A percentile compares a stretch with the other conserved stretches of the same genome.
Evolutionary conservation across 2,797 vertebrate species (phyloP).

Genomic region (Buphagus erythrorhynchus): DNA sequence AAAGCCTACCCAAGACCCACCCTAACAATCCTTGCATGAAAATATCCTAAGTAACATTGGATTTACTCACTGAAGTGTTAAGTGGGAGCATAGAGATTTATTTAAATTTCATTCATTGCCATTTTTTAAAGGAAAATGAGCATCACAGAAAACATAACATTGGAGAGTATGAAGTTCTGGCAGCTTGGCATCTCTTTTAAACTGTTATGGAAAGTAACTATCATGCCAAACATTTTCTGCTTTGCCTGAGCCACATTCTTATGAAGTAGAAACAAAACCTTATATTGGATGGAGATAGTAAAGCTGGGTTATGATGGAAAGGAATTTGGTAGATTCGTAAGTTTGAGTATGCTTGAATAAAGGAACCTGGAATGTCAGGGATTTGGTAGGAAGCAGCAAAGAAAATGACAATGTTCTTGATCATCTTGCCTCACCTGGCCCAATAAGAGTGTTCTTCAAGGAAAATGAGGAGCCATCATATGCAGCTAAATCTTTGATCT

Average conservation of each 20-base stretch:
- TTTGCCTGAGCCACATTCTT: neutral
- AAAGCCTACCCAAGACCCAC: rapidly evolving
- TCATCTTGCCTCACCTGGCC: neutral
- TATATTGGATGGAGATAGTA: neutral
- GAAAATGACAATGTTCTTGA: neutral
- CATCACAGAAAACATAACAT: neutral
- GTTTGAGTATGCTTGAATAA: neutral
- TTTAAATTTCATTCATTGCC: neutral
- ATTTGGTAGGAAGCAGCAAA: neutral
- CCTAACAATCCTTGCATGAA: neutral
- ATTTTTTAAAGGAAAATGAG: neutral
- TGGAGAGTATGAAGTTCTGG: neutral
- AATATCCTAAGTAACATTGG: neutral
- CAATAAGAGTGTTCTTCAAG: neutral
- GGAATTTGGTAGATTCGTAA: neutral
- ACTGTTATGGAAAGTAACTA: neutral
- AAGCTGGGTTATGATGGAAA: neutral
- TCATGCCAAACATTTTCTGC: neutral
- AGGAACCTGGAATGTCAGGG: neutral
- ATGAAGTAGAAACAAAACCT: neutral
- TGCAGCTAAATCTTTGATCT: neutral
- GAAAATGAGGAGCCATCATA: neutral
- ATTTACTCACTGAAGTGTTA: neutral
- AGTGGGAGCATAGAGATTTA: neutral
- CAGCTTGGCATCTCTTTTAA: neutral